Evolutionary conservation across 2,888 invertebrate genomes (phyloP).

Genomic region (Ectemnius continuus): DNA sequence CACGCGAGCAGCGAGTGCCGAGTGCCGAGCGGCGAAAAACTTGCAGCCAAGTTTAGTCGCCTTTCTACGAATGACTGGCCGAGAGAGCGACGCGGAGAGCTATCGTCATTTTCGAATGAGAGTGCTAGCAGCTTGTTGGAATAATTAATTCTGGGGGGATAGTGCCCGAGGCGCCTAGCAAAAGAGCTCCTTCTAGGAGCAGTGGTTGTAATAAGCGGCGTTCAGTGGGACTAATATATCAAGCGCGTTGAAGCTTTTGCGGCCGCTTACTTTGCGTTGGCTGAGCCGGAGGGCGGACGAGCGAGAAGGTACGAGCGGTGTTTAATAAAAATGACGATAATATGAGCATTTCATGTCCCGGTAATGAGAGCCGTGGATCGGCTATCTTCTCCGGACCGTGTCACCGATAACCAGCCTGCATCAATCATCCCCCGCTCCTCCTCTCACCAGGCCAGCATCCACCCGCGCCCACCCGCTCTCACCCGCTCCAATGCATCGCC

Average conservation of each 20-base stretch:
- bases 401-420: slow-evolving; percentile 62
- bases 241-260: slow-evolving; percentile 27
- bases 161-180: too few relatives aligned
- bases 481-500: slow-evolving; percentile 20
- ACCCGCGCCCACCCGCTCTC: slow-evolving; percentile 8
- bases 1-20: slow-evolving; percentile 53
- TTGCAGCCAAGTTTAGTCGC: slow-evolving; percentile 22
- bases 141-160: not conserved
- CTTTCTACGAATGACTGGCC: slow-evolving; percentile 25
- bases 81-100: slow-evolving; percentile 35
- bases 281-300: slow-evolving; percentile 28
- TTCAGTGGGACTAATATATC: slow-evolving; percentile 46
- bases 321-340: slow-evolving; percentile 77
- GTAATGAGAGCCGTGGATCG: slow-evolving; percentile 70
- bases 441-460: slow-evolving; percentile 16
- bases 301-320: slow-evolving; percentile 62
- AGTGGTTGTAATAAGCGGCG: slow-evolving; percentile 4
- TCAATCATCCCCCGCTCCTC: slow-evolving; percentile 54
- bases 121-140: not conserved
- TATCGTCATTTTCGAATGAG: not conserved
- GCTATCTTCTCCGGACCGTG: slow-evolving; percentile 62
- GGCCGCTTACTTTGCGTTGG: slow-evolving; percentile 54
- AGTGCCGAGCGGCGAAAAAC: slow-evolving; percentile 13
- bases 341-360: slow-evolving; percentile 76
- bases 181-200: not conserved